Evolutionary conservation across 2,113 vertebrate species (phyloP).

Genomic region (Osmerus mordax): DNA sequence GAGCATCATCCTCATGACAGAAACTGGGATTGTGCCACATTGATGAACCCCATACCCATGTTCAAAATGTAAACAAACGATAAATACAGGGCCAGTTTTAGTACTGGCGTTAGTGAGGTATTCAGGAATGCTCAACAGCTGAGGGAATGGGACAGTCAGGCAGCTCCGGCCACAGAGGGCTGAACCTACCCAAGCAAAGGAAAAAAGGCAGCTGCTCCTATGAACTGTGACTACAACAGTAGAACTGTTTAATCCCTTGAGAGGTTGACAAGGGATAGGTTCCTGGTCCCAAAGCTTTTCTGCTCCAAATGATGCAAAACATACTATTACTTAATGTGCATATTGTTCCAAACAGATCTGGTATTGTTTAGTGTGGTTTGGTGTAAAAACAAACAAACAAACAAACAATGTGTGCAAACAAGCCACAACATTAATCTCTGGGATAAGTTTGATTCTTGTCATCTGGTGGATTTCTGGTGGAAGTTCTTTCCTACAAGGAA

Average conservation of each 20-base stretch:
- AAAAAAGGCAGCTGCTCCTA: constrained; percentile 51
- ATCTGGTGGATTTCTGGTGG: neutral
- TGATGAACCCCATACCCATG: neutral
- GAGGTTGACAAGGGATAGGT: no score
- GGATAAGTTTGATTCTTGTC: neutral
- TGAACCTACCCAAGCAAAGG: constrained; percentile 5
- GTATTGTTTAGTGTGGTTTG: neutral
- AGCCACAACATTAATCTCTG: neutral
- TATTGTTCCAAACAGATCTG: neutral
- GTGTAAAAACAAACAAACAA: neutral
- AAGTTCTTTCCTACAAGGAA: no score
- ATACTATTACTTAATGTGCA: neutral
- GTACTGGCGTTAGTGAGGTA: constrained; percentile 35
- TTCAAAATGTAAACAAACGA: constrained; percentile 39
- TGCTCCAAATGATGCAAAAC: neutral
- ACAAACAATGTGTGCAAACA: neutral
- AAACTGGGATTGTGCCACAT: constrained; percentile 20
- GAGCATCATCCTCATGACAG: neutral
- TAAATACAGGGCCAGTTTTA: constrained; percentile 37
- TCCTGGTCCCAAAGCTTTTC: no score
- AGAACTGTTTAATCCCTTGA: constrained; percentile 1
- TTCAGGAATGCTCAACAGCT: constrained; percentile 4
- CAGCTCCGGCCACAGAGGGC: neutral
- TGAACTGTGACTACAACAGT: constrained; percentile 29
- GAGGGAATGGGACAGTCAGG: neutral